phyloP scores from a whole-genome alignment of 2,797 vertebrate genomes.

The Phrynocephalus vlangalii region DNA sequence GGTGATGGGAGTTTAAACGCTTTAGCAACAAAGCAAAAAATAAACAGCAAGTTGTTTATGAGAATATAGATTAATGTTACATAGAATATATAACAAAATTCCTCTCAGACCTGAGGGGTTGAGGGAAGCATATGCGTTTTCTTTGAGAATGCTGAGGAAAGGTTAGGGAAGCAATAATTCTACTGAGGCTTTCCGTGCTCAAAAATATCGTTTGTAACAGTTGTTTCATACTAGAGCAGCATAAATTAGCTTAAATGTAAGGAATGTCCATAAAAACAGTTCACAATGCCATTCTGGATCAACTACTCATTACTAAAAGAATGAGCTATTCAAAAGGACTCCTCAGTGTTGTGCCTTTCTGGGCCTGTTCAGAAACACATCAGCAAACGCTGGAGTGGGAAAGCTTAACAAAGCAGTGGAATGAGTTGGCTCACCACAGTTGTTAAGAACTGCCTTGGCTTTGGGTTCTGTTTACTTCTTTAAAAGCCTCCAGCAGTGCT shows the following conservation, averaged over 20 bases:
- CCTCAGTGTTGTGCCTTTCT: background rate
- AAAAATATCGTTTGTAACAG: background rate
- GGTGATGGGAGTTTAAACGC: no score
- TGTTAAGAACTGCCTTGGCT: slow-evolving; percentile 1
- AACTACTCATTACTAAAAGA: background rate
- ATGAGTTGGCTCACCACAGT: slow-evolving; percentile 1
- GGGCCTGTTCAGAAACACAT: background rate
- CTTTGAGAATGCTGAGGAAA: background rate
- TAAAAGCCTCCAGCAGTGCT: background rate
- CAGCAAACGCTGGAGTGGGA: background rate
- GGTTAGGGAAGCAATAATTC: background rate
- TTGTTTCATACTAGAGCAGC: background rate
- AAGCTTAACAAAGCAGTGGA: background rate
- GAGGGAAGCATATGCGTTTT: background rate
- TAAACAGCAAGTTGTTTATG: background rate
- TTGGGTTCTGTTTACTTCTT: background rate
- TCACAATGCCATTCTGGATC: no score
- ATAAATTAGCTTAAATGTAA: background rate
- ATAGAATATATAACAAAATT: background rate
- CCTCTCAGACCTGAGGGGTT: background rate
- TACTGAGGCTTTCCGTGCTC: background rate
- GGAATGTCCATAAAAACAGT: background rate
- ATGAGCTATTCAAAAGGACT: background rate
- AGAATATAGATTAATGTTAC: background rate
- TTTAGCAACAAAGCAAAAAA: background rate